Evolutionary conservation across 1,140 invertebrate species (phyloP).

Genomic region (Pectinophora gossypiella): DNA sequence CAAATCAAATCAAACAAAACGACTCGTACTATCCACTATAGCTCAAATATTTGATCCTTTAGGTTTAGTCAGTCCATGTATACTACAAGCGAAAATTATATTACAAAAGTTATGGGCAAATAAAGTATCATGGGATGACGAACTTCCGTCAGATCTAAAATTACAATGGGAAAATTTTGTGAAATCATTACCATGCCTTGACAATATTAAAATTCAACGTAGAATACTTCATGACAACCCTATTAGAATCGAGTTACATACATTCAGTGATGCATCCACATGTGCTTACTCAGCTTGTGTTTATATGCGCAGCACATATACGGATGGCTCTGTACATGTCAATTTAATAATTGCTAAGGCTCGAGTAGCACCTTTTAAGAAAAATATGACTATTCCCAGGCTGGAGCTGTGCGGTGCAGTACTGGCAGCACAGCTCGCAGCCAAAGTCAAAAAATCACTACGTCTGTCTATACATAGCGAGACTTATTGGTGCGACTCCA

Average conservation of each 20-base stretch:
- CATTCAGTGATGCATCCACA: conserved; percentile 3
- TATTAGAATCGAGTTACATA: neutral
- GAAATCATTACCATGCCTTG: neutral
- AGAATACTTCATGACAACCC: neutral
- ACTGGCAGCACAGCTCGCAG: conserved; percentile 6
- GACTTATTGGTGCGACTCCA: conserved; percentile 15
- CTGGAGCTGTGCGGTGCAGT: conserved; percentile 13
- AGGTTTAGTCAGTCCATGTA: conserved; percentile 9
- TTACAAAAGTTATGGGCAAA: conserved; percentile 9
- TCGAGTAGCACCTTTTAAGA: conserved; percentile 7
- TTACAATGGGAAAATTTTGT: conserved; percentile 3
- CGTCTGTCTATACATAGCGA: conserved; percentile 1
- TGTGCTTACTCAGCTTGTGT: neutral
- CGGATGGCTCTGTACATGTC: neutral
- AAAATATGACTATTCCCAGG: conserved; percentile 10
- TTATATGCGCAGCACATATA: neutral
- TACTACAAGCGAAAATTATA: conserved; percentile 13
- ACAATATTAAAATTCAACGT: conserved; percentile 6
- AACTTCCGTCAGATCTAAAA: conserved; percentile 3
- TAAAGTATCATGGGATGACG: conserved; percentile 11
- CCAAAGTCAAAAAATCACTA: conserved; percentile 9
- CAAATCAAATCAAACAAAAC: conserved; percentile 5
- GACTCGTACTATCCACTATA: conserved; percentile 6
- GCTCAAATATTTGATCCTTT: conserved; percentile 14
- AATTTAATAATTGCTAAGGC: conserved; percentile 3